Conservation (phyloP, 2,113 vertebrate genomes). For the rabbit (Oryctolagus cuniculus) region DNA sequence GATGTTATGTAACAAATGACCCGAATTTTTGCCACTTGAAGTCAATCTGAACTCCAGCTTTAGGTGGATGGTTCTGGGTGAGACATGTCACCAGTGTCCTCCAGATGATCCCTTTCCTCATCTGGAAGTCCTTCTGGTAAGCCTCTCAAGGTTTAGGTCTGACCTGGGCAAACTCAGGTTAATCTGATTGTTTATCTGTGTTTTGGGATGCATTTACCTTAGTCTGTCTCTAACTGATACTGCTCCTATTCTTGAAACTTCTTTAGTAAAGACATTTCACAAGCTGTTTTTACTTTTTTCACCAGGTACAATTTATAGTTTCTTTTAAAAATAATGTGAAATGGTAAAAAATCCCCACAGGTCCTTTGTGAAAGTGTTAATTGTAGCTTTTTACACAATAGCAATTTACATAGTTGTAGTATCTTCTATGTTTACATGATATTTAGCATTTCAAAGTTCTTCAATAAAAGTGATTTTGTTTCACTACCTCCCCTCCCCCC, state of each 20-base stretch:
- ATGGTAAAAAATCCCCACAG: neutral
- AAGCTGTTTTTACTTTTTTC: slow-evolving; percentile 15
- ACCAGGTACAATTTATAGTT: neutral
- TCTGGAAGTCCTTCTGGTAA: neutral
- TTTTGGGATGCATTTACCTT: slow-evolving; percentile 44
- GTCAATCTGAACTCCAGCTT: slow-evolving; percentile 36
- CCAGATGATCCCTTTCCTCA: neutral
- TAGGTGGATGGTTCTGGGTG: neutral
- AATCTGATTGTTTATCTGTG: neutral
- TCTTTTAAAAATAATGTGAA: slow-evolving; percentile 45
- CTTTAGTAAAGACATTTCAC: slow-evolving; percentile 27
- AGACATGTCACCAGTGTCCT: neutral
- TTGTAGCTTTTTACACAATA: slow-evolving; percentile 45
- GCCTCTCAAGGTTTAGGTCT: slow-evolving; percentile 5
- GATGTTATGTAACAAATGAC: neutral
- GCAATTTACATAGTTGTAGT: neutral
- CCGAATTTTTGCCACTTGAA: neutral
- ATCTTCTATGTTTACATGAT: slow-evolving; percentile 23
- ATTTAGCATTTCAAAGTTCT: slow-evolving; percentile 56
- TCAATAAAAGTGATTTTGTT: slow-evolving; percentile 24
- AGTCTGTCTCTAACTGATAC: neutral
- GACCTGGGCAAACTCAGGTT: neutral
- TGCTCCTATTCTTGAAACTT: slow-evolving; percentile 38
- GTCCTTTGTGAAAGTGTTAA: slow-evolving; percentile 39
- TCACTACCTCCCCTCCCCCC: neutral